These are phyloP conservation scores for Volucella inanis DNA, from an alignment of 2,888 invertebrate species.

Conservation along the genomic window DNA sequence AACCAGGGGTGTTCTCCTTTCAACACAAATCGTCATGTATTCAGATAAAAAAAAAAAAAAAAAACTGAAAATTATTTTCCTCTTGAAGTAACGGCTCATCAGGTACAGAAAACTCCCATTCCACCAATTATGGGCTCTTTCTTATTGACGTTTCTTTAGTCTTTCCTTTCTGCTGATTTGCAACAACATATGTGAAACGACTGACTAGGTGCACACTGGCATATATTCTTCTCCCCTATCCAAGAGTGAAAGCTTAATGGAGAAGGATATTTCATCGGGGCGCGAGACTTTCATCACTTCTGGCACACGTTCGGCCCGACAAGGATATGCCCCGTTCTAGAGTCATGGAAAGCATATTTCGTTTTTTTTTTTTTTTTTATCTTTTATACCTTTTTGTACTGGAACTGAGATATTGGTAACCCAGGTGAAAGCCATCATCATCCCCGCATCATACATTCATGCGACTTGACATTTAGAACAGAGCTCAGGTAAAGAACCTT, in stretches of 20 bases:
- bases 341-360: conserved; percentile 47
- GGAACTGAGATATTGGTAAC: conserved; percentile 42
- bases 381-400: not conserved
- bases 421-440: conserved; percentile 60
- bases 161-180: conserved; percentile 35
- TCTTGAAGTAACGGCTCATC: conserved; percentile 34
- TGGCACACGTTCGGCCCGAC: conserved; percentile 69
- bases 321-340: conserved; percentile 31
- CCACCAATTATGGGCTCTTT: conserved; percentile 21
- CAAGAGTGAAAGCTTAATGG: conserved; percentile 57
- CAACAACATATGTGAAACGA: conserved; percentile 64
- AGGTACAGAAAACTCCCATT: conserved; percentile 33
- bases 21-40: too few relatives aligned
- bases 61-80: conserved; percentile 8
- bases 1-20: too few relatives aligned
- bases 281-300: conserved; percentile 69
- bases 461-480: conserved; percentile 55
- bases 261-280: conserved; percentile 66
- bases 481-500: conserved; percentile 4
- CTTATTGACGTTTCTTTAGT: not conserved
- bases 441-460: conserved; percentile 51
- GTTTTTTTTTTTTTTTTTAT: conserved; percentile 10
- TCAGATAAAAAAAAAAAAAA: not conserved
- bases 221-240: conserved; percentile 6
- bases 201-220: conserved; percentile 31